phyloP scores from a whole-genome alignment of 2,113 vertebrate genomes.

The Nesogale talazaci region DNA sequence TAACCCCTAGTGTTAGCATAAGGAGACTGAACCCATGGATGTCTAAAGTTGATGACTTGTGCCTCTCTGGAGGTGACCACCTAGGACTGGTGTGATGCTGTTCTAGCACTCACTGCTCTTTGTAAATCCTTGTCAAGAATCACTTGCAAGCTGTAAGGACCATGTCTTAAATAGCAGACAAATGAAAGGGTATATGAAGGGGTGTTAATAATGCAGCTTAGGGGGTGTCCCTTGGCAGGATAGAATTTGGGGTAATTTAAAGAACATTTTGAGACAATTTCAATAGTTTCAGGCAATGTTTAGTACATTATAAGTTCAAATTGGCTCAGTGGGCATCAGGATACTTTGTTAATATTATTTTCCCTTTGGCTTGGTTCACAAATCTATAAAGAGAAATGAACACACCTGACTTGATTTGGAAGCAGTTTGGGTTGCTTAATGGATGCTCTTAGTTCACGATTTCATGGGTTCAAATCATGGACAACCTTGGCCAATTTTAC shows the following conservation, averaged over 20 bases:
- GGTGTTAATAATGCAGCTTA: not conserved
- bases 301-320: slow-evolving; percentile 69
- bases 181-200: not conserved
- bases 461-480: slow-evolving; percentile 16
- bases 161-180: not conserved
- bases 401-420: slow-evolving; percentile 23
- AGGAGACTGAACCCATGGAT: rapidly evolving
- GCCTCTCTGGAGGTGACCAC: not conserved
- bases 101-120: not conserved
- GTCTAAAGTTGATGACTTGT: not conserved
- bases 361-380: slow-evolving; percentile 42
- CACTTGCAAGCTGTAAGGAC: no score
- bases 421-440: not conserved
- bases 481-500: not conserved
- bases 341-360: slow-evolving; percentile 65
- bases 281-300: slow-evolving; percentile 44
- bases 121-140: not conserved
- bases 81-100: rapidly evolving
- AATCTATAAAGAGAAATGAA: slow-evolving; percentile 52
- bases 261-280: slow-evolving; percentile 53
- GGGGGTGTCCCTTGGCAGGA: not conserved
- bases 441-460: not conserved
- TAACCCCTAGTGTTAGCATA: no score
- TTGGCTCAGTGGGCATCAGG: slow-evolving; percentile 44
- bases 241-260: slow-evolving; percentile 27